Base-by-base conservation (phyloP, 2,888 invertebrate species). In the Synergus japonicus region DNA sequence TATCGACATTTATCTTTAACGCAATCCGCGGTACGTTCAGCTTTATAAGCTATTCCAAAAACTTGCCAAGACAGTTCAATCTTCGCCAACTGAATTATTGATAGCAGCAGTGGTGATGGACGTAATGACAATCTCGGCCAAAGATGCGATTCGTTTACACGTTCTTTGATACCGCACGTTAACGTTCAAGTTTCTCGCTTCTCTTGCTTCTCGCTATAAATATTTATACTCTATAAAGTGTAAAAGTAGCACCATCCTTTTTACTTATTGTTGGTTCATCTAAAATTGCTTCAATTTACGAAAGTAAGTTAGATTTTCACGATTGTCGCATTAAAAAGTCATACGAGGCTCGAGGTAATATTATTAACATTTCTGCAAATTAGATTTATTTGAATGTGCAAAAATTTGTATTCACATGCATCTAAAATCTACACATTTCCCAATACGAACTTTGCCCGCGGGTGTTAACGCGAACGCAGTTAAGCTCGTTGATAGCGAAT, bases 41-140 rank as follows among this genome's bases (percentile, higher is more conserved):
- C 37, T 73, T 73, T 73, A 54, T 54, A 49, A 46, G 73, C 37
- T 49, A 54, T 73, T 73, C 49, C 73, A 73, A 73, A 73, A 73
- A 73, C 49, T 73, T 73, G 54, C 54, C 54, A 73, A 73, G 73
- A 73, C 73, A 73, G 73, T 54, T 73, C 73, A 73, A 73, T 73
- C 73, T 73, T 73, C 37, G 41, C 37, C 73, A 29, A 54, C 49
- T 73, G 73, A 73, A 73, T 73, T 54, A 73, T 73, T 54, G 73
- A 73, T 73, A 54, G 73, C 37, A n/a, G 49, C 69, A 69, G 29
- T 37, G 46, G 69, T 37, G 49, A 69, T 69, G 15, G 29, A 18
- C 7, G 69, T 29, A 49, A 69, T 54, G 73, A 73, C 73, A 73
- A 37, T 73, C 54, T 54, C 73, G 73, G 15, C 54, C 54, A 8